Evolutionary conservation across 2,888 invertebrate species (phyloP).

Genomic region (Lagria hirta): DNA sequence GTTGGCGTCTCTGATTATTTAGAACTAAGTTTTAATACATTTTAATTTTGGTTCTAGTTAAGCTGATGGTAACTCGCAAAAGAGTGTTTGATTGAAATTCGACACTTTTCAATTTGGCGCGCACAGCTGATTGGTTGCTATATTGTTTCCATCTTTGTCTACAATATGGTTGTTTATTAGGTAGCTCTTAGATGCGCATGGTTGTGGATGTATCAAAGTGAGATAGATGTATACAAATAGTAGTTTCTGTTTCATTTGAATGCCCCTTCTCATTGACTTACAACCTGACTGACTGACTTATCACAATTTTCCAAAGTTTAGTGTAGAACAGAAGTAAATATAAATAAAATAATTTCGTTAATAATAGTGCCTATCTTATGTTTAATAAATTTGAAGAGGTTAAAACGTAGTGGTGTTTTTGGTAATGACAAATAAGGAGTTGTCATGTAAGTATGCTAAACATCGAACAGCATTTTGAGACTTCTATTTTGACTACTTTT

Average conservation of each 20-base stretch:
- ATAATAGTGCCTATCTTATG: constrained; percentile 28
- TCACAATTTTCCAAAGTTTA: constrained; percentile 24
- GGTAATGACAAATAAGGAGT: constrained; percentile 45
- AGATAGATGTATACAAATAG: too few species aligned
- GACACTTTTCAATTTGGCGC: too few species aligned
- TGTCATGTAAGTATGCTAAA: constrained; percentile 42
- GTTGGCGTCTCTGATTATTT: too few species aligned
- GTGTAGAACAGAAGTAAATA: constrained; percentile 20
- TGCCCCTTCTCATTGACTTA: constrained; percentile 24
- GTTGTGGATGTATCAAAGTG: too few species aligned
- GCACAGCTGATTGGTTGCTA: too few species aligned
- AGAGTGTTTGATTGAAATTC: too few species aligned
- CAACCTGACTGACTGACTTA: constrained; percentile 25
- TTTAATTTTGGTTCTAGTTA: too few species aligned
- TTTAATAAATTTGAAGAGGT: constrained; percentile 19
- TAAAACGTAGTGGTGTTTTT: constrained; percentile 34
- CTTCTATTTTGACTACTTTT: constrained; percentile 21
- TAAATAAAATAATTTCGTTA: constrained; percentile 21
- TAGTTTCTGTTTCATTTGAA: constrained; percentile 12
- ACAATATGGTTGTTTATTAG: too few species aligned
- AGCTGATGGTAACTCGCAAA: too few species aligned
- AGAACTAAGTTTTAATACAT: too few species aligned
- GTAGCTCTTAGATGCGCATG: too few species aligned
- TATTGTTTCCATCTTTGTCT: too few species aligned
- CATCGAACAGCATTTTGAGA: constrained; percentile 25